Percentiles rank a stretch among this genome's conserved stretches.
Evolutionary conservation across 2,888 invertebrate species (phyloP).

Genomic region (Ferdinandea cuprea): DNA sequence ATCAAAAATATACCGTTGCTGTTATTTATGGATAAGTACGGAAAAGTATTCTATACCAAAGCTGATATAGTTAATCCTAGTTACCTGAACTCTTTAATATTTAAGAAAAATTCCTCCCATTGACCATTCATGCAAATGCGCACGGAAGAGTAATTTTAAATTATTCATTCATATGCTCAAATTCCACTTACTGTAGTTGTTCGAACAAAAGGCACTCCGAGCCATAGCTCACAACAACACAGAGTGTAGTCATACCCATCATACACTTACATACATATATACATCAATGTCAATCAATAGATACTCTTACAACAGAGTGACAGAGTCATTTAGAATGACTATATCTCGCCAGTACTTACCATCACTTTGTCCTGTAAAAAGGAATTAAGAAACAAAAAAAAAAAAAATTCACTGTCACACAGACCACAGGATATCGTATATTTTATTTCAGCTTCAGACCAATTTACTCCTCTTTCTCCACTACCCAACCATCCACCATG

Average conservation of each 20-base stretch:
- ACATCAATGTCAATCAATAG: conserved; percentile 49
- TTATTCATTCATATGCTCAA: conserved; percentile 51
- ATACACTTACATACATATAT: too few relatives aligned
- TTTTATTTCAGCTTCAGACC: conserved; percentile 5
- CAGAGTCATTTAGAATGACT: conserved; percentile 37
- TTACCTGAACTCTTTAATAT: not conserved
- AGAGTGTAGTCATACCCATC: not conserved
- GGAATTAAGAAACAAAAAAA: not conserved
- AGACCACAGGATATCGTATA: conserved; percentile 38
- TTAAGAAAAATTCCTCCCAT: not conserved
- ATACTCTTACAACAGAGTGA: conserved; percentile 1
- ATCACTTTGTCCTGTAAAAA: conserved; percentile 24
- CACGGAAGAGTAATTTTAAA: conserved; percentile 4
- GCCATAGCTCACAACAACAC: not conserved
- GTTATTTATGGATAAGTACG: not conserved
- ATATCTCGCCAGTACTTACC: conserved; percentile 40
- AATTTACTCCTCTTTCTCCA: not conserved
- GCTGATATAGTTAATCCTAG: not conserved
- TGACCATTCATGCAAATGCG: not conserved
- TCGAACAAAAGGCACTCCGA: conserved; percentile 14
- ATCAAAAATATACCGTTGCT: too few relatives aligned
- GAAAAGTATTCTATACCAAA: not conserved
- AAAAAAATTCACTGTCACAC: conserved; percentile 19
- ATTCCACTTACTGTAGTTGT: conserved; percentile 29
- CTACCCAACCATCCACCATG: not conserved